Base-by-base conservation (phyloP, 2,797 vertebrate species). In the Clarias pachynema region DNA sequence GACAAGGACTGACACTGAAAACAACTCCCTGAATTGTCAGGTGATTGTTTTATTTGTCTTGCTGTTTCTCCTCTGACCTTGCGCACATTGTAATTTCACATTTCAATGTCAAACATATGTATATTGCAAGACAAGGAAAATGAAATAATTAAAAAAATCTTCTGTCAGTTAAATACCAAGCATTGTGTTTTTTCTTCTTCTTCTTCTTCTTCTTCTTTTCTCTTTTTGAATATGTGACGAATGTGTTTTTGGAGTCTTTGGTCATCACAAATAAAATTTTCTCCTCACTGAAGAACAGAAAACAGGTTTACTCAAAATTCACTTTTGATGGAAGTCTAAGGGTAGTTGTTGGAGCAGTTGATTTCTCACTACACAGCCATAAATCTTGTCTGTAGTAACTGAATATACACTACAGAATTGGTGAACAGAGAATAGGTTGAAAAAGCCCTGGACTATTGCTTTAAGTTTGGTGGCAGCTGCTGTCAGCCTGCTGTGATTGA, bases 11-110 rank as follows among this genome's bases (percentile, higher is more conserved):
- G 63, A 82, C 68, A 79, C 89, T 86, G 77, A 66, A 91, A 93
- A 92, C 89, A 89, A 94, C 91, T 91, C 85, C 79, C 82, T 1
- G 10, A 89, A 88, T 89, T 93, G 92, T 93, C 90, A 89, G 86
- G 37, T 53, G 85, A 87, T 84, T 91, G 80, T 89, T 89, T 87
- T 90, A 88, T 91, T 92, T 91, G 90, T 88, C 73, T 59, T 77
- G 82, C 69, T 82, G 79, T 80, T 73, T 20, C 81, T 81, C 84
- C 62, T 79, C 77, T 88, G 82, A 89, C 89, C 82, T 87, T 87
- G 87, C 57, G 70, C 73, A 85, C 86, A 84, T 81, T 86, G 87
- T 83, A 89, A 88, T 89, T 89, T 88, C 81, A 81, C 24, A 75
- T 82, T 72, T 86, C 83, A 85, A 78, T 85, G 83, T 82, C 84